A percentile compares a stretch with the other conserved stretches of the same genome.
Evolutionary conservation across 1,140 invertebrate species (phyloP).

Genomic region (Drosophila leontia): DNA sequence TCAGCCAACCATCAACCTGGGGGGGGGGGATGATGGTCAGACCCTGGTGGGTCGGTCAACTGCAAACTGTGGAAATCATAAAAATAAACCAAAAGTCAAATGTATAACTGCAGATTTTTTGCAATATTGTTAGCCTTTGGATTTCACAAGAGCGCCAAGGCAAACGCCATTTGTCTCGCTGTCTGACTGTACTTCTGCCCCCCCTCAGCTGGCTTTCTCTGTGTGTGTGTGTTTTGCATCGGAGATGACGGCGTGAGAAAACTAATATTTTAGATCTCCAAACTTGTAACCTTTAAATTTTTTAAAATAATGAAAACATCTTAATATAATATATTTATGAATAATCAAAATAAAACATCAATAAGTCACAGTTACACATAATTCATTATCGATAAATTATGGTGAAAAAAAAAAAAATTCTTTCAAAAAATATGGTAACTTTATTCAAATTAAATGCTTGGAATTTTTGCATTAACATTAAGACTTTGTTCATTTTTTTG

Average conservation of each 20-base stretch:
- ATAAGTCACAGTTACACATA: too few species aligned
- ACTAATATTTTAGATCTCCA: neutral
- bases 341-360: neutral
- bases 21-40: neutral
- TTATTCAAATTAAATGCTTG: neutral
- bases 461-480: neutral
- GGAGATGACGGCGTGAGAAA: slow-evolving; percentile 40
- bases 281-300: neutral
- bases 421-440: neutral
- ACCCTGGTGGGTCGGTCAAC: slow-evolving; percentile 31
- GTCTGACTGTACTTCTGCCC: slow-evolving; percentile 18
- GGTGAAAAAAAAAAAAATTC: too few species aligned
- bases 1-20: slow-evolving; percentile 29
- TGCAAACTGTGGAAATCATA: slow-evolving; percentile 48
- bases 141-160: slow-evolving; percentile 60
- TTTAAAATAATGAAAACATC: neutral
- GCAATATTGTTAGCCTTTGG: slow-evolving; percentile 74
- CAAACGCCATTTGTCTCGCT: slow-evolving; percentile 59
- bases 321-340: neutral
- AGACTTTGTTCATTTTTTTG: neutral
- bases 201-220: neutral
- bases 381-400: too few species aligned
- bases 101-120: slow-evolving; percentile 72
- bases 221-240: slow-evolving; percentile 9
- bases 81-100: slow-evolving; percentile 71